Conservation (phyloP, 2,888 invertebrate species). For the Gymnocheta viridis region DNA sequence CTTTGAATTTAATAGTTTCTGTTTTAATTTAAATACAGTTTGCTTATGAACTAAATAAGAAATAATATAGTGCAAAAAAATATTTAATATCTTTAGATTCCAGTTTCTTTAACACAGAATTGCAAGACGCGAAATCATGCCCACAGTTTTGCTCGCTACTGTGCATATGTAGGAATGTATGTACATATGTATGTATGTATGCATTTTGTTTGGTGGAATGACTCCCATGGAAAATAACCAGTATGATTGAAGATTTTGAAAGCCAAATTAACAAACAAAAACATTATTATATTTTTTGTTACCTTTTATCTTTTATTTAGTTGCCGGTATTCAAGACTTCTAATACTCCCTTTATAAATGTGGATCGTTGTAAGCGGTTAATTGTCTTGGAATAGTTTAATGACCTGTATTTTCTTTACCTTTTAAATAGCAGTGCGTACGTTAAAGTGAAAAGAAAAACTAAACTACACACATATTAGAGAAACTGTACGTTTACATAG, state of each 20-base stretch:
- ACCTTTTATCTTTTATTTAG: not conserved
- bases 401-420: conserved; percentile 28
- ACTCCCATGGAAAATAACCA: conserved; percentile 18
- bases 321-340: not conserved
- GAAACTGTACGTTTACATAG: conserved; percentile 62
- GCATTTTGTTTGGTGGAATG: not conserved
- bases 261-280: conserved; percentile 23
- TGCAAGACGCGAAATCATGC: too few species aligned
- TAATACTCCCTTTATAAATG: not conserved
- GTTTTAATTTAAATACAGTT: too few species aligned
- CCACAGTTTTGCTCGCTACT: too few species aligned
- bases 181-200: not conserved
- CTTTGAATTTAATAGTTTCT: too few species aligned
- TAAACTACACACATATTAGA: conserved; percentile 31
- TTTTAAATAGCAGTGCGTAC: not conserved
- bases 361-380: conserved; percentile 12
- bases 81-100: too few species aligned
- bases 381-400: conserved; percentile 25
- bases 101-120: too few species aligned
- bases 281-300: not conserved
- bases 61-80: too few species aligned
- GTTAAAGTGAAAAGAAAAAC: conserved; percentile 28
- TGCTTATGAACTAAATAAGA: too few species aligned
- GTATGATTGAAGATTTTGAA: not conserved
- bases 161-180: too few species aligned